Evolutionary conservation across 2,797 vertebrate genomes (phyloP), one percentile per base, ranked within the genome.

Genomic region (Enteromius paludinosus): DNA sequence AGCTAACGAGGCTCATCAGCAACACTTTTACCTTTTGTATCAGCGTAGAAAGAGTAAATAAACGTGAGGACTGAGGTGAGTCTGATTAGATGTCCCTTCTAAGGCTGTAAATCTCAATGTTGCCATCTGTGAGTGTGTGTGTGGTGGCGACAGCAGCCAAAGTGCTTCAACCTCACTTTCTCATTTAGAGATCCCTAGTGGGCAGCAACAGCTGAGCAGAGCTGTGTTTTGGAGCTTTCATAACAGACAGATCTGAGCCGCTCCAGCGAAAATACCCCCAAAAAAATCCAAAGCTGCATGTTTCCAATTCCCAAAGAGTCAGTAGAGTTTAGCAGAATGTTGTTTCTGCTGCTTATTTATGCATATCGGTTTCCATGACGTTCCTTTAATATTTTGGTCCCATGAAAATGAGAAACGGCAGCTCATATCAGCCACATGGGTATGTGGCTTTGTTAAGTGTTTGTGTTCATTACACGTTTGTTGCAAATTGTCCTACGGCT

Each of bases 141-240:
- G 56, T 56, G 35, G 59, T 82, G 45, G 25, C 85, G 84, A 89
- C 88, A 90, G 80, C 89, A 91, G 88, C 90, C 89, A 87, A 35
- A 79, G 76, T 87, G 68, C 75, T 66, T 41, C 28, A 56, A 78
- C 43, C 49, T 4, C 75, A 81, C 80, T 80, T 77, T 89, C 80
- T 61, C 82, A 25, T 84, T 74, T 69, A 79, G 71, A 78, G 79
- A 73, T 82, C 85, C 83, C 83, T 76, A 38, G 66, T 79, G 78
- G 83, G 79, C 45, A 83, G 82, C 83, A 84, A 69, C 84, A 87
- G 82, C 61, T 87, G 82, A 74, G n/a, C 72, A 56, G 75, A 87
- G 75, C 59, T 83, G 59, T 71, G 64, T 84, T 82, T 54, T 66
- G 69, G 83, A 71, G 75, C 65, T 71, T 70, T 76, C 73, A 77